Evolutionary conservation across 2,888 invertebrate genomes (phyloP), one percentile per base, ranked within the genome.

Genomic region (Stenotaenia linearis): DNA sequence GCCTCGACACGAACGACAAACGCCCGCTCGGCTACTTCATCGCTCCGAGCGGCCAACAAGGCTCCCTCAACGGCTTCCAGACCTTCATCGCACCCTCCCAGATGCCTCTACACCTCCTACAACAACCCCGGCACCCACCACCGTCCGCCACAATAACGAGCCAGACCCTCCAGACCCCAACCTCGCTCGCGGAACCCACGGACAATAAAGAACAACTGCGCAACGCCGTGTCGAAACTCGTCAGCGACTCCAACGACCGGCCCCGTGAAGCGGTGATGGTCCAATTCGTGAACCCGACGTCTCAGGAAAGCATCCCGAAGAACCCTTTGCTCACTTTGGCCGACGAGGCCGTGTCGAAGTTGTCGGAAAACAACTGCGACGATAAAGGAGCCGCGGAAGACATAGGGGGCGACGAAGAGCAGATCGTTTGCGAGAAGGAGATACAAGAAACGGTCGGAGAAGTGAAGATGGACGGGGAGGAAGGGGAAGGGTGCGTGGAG

Each of bases 251-350:
- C n/a, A 1, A 15, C 10, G 45, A 45, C 2, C 23, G 30, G 74
- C 74, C 28, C 15, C 23, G 30, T 0, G 28, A 74, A 15, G 74
- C 30, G 21, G 74, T 30, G 1, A 28, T 12, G 1, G 28, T 30
- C 2, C 74, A 74, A 9, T 28, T 74, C 28, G 74, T 74, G 74
- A 28, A 74, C 5, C 25, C 28, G 2, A 23, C 74, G 21, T 74
- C 74, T 10, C 28, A 30, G 25, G 25, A 74, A 15, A n/a, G 74
- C 30, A 21, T 18, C 12, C 40, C 37, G 15, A 78, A 78, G 50
- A 78, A 50, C 50, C 45, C 78, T 6, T 18, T 78, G 32, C 23
- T 78, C 12, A 56, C 78, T 4, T 15, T 78, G 61, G 78, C 50
- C 10, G 28, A 50, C 21, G 56, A 78, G 30, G 56, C 56, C 9